These are phyloP conservation scores for Eristalis tenax DNA, from an alignment of 2,888 invertebrate species.

Conservation along the genomic window DNA sequence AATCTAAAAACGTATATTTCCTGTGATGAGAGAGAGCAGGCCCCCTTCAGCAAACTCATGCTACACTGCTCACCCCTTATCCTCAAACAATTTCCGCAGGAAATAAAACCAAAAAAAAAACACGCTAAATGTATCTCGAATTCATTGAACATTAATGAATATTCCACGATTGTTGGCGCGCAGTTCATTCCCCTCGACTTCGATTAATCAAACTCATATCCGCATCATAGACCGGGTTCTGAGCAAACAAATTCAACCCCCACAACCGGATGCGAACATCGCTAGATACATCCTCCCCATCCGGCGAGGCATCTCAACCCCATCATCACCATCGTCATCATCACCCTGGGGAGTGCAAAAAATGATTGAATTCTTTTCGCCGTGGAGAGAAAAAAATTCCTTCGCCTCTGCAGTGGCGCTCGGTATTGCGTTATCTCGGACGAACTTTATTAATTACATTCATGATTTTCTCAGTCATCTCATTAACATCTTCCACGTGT, in stretches of 20 bases:
- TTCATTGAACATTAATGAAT: background rate
- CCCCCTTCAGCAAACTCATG: background rate
- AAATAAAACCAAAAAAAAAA: background rate
- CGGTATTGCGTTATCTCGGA: constrained; percentile 15
- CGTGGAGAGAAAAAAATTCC: background rate
- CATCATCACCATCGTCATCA: background rate
- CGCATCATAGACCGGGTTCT: background rate
- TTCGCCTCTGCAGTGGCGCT: too few relatives aligned
- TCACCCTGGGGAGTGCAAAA: background rate
- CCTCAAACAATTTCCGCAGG: background rate
- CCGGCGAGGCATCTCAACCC: background rate
- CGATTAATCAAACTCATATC: constrained; percentile 2
- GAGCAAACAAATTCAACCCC: background rate
- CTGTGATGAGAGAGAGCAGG: background rate
- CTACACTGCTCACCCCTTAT: background rate
- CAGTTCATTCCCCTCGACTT: background rate
- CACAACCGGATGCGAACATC: background rate
- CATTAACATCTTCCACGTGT: constrained; percentile 47
- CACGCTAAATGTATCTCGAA: background rate
- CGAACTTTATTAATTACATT: constrained; percentile 49
- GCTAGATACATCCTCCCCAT: background rate
- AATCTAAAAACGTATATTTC: background rate
- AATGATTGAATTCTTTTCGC: background rate
- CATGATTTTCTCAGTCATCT: constrained; percentile 44
- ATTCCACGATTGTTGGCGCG: background rate